Base-by-base conservation (phyloP, 2,888 invertebrate genomes). In the Amorpha juglandis region DNA sequence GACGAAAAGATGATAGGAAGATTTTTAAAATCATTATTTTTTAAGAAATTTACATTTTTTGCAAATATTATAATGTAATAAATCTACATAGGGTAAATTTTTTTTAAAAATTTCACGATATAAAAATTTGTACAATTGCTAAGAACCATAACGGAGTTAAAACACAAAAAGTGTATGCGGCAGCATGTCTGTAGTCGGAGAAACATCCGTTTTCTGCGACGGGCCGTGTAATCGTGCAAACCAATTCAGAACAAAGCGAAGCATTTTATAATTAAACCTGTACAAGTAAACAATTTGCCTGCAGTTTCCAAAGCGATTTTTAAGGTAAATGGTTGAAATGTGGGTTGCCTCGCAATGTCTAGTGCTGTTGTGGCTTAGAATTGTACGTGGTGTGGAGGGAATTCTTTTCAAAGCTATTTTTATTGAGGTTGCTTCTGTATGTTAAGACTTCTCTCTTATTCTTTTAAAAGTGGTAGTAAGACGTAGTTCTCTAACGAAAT, bases 241-340 rank as follows among this genome's bases (percentile, higher is more conserved):
- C 58, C 58, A 42, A 58, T 58, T 58, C 58, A 42, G 58, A 58
- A 58, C 58, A 58, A 38, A 58, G 58, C 38, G 58, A 58, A 42
- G 42, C 42, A 58, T 58, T 58, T 58, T 58, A 58, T 58, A 58
- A 58, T 58, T 58, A 58, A 58, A 58, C 58, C 58, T 58, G 58
- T 55, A n/a, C 38, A 58, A 58, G 38, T 58, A 58, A 58, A 58
- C 58, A 58, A 58, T 58, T 58, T 58, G 58, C 42, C 42, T 58
- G 58, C 58, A 58, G 42, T 58, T 58, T 58, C 58, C 58, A 38
- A 58, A 42, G 58, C 19, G 58, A 58, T 58, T 58, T 53, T 58
- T 42, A 21, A 42, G 58, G 19, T 58, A 38, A 38, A 12, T 12
- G 11, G 55, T 38, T 55, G 55, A 55, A 55, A 38, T 58, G 58